Evolutionary conservation across 2,888 invertebrate genomes (phyloP).

Genomic region (Carcina quercana): DNA sequence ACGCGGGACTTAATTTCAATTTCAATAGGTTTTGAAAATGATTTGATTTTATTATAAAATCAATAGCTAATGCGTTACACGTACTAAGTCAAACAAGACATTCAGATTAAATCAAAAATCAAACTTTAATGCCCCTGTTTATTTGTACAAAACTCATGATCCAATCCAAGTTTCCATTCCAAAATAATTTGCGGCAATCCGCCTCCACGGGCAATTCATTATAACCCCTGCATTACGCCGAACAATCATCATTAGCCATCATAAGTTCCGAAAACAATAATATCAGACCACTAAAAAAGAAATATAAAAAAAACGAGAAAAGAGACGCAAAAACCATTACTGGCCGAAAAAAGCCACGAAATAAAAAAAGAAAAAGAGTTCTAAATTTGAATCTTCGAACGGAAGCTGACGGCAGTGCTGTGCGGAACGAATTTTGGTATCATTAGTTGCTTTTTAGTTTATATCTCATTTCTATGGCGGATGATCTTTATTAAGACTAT

Average conservation of each 20-base stretch:
- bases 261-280: slow-evolving; percentile 50
- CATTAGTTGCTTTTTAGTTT: slow-evolving; percentile 32
- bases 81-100: too few relatives aligned
- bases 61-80: too few relatives aligned
- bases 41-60: too few relatives aligned
- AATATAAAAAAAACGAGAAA: slow-evolving; percentile 23
- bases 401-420: slow-evolving; percentile 50
- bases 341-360: slow-evolving; percentile 24
- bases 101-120: too few relatives aligned
- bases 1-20: too few relatives aligned
- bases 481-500: slow-evolving; percentile 1
- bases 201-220: slow-evolving; percentile 34
- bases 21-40: too few relatives aligned
- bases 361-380: slow-evolving; percentile 37
- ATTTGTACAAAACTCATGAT: too few relatives aligned
- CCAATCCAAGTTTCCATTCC: not conserved
- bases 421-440: slow-evolving; percentile 62
- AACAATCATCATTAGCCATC: slow-evolving; percentile 46
- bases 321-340: slow-evolving; percentile 32
- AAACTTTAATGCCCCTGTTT: too few relatives aligned
- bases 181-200: slow-evolving; percentile 5
- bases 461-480: slow-evolving; percentile 5
- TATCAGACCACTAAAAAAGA: slow-evolving; percentile 27
- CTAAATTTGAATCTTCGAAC: slow-evolving; percentile 57
- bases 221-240: slow-evolving; percentile 35